phyloP scores from a whole-genome alignment of 2,113 vertebrate genomes.

The Cottus gobio region DNA sequence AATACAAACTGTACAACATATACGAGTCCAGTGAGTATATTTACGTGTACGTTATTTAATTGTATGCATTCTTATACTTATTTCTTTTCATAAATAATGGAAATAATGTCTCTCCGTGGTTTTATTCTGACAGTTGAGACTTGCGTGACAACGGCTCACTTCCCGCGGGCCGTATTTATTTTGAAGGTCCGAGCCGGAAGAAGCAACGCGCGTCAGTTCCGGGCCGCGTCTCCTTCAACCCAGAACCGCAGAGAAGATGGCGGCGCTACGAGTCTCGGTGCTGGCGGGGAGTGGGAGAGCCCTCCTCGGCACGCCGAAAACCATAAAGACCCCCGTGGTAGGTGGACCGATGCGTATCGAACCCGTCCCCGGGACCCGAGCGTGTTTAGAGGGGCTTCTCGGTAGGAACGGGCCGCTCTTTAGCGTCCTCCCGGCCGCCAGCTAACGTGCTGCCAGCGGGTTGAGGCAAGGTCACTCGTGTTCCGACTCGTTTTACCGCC shows the following conservation, averaged over 20 bases:
- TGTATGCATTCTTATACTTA: too few relatives aligned
- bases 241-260: slow-evolving; percentile 72
- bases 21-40: too few relatives aligned
- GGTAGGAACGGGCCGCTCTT: accelerated
- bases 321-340: slow-evolving; percentile 74
- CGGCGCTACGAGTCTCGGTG: slow-evolving; percentile 79
- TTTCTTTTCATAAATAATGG: too few relatives aligned
- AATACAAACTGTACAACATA: background rate
- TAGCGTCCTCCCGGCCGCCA: background rate
- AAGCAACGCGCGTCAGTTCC: background rate
- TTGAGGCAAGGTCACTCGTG: slow-evolving; percentile 76
- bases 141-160: background rate
- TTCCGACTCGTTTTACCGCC: background rate
- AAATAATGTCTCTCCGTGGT: background rate
- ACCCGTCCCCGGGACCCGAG: too few relatives aligned
- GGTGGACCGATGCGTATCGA: background rate
- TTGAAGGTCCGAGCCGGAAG: slow-evolving; percentile 51
- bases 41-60: too few relatives aligned
- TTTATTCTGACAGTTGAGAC: slow-evolving; percentile 28
- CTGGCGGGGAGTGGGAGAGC: slow-evolving; percentile 76
- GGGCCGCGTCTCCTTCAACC: background rate
- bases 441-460: slow-evolving; percentile 31
- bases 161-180: slow-evolving; percentile 5
- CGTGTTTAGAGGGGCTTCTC: accelerated
- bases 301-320: slow-evolving; percentile 75